Base-by-base conservation (phyloP, 2,797 vertebrate species). In the Ataeniobius toweri region DNA sequence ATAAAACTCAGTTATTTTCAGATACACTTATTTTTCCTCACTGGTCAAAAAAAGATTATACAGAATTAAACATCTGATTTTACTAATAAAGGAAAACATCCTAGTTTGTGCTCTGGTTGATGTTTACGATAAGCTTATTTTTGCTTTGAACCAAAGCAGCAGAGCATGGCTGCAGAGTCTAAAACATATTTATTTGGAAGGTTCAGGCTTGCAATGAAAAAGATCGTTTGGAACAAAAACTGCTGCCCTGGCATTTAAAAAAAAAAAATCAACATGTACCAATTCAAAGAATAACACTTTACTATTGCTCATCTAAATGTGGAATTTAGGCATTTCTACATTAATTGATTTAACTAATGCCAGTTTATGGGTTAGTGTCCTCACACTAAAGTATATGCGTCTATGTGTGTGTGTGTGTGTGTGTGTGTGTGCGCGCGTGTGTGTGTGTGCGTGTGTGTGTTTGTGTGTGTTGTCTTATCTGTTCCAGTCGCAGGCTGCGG, bases 401-500 rank as follows among this genome's bases (percentile, higher is more conserved):
- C 76, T 75, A 31, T 55, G 70, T 78, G 78, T 82, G 82, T 89
- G 80, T 74, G 56, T 81, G 74, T 86, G 69, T 65, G 67, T 76
- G 75, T 75, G 44, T 58, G 72, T 80, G 77, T 83, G 48, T 68
- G 77, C 70, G 39, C 78, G 46, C 73, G 55, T 81, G 76, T 86
- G 69, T 73, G 48, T 65, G 41, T 85, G 56, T 73, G 56, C 80
- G 56, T 68, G 71, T 78, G 22, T 78, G 36, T 82, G 72, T 80
- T 81, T 89, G 80, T 86, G 88, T 80, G 75, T 76, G 61, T 77
- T 89, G 87, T 79, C 89, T 85, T 88, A 86, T 90, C 93, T 86
- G 80, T 88, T 88, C 89, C 91, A 92, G 92, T 94, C 84, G 89
- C 90, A 90, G 89, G 87, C 86, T 81, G 86, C 68, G 83, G 81